Evolutionary conservation across 2,797 vertebrate genomes (phyloP).

Genomic region (Esox lucius): DNA sequence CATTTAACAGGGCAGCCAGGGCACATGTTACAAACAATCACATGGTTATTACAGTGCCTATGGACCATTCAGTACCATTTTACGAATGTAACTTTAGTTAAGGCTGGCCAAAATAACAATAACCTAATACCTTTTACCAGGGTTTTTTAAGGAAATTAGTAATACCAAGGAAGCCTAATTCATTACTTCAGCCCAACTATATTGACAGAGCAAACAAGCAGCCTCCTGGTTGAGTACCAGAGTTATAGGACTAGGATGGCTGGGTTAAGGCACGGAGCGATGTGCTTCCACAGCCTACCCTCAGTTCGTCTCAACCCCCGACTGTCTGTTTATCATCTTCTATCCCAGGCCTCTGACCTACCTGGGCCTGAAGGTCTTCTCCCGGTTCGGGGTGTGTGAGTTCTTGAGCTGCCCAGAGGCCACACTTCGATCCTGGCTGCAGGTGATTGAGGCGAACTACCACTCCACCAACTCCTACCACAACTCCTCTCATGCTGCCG

Average conservation of each 20-base stretch:
- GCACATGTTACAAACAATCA: too few species aligned
- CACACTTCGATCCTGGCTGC: conserved; percentile 90
- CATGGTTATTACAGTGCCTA: too few species aligned
- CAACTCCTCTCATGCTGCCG: conserved; percentile 94
- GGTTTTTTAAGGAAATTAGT: too few species aligned
- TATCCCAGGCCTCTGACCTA: conserved; percentile 87
- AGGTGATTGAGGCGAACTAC: conserved; percentile 93
- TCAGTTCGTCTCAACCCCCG: background rate
- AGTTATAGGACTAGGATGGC: background rate
- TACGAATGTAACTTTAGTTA: too few species aligned
- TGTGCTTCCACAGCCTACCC: background rate
- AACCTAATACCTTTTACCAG: too few species aligned
- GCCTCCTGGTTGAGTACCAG: background rate
- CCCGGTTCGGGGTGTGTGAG: conserved; percentile 92
- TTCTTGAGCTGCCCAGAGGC: conserved; percentile 91
- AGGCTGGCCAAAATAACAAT: too few species aligned
- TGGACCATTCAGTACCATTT: too few species aligned
- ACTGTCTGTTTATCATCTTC: background rate
- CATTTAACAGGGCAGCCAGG: too few species aligned
- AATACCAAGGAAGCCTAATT: too few species aligned
- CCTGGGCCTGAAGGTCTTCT: conserved; percentile 93
- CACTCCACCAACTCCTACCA: conserved; percentile 95
- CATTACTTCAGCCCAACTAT: too few species aligned
- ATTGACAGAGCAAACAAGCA: too few species aligned
- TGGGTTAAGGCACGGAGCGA: background rate